Base-by-base conservation (phyloP, 2,797 vertebrate species). In the Eurystomus glaucurus region DNA sequence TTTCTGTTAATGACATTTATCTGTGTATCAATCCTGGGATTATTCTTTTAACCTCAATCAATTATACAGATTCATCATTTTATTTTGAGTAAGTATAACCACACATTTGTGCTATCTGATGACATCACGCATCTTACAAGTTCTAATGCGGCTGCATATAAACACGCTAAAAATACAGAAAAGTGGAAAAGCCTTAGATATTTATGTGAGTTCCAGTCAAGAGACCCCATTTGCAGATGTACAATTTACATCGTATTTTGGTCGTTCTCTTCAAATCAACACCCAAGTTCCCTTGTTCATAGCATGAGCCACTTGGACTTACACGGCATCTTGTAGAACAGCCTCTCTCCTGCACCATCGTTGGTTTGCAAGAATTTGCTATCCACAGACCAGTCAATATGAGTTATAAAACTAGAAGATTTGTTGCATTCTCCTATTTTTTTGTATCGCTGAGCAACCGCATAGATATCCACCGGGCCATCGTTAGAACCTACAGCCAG, bases 381-480 rank as follows among this genome's bases (percentile, higher is more conserved):
- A 94, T 99, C 99, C 70, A 99, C 98, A 8, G 99, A 99, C 99
- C 99, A 99, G 97, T 99, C 99, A 70, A 99, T 98, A 95, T 99
- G 99, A 0, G 99, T 99, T 92, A 99, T 99, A 97, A 99, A 99
- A 89, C 99, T 99, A 51, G 98, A 79, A 17, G 99, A 99, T 69
- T 98, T 99, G 97, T 82, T 98, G 96, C 99, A 99, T 91, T 99
- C 99, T 33, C 99, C 99, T 23, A 99, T 99, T 95, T 99, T 99
- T 97, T 99, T 99, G 92, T 99, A 99, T 3, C 99, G 97, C 96
- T 99, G 99, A 20, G 98, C 98, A 1, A 99, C 99, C 0, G 99
- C 99, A 1, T 99, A 99, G 81, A 99, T 39, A 50, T 99, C 99
- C 82, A 99, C 99, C 0, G 98, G 98, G 20, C 99, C 99, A 1